Evolutionary conservation across 2,797 vertebrate genomes (phyloP).

Genomic region (Oreortyx pictus): DNA sequence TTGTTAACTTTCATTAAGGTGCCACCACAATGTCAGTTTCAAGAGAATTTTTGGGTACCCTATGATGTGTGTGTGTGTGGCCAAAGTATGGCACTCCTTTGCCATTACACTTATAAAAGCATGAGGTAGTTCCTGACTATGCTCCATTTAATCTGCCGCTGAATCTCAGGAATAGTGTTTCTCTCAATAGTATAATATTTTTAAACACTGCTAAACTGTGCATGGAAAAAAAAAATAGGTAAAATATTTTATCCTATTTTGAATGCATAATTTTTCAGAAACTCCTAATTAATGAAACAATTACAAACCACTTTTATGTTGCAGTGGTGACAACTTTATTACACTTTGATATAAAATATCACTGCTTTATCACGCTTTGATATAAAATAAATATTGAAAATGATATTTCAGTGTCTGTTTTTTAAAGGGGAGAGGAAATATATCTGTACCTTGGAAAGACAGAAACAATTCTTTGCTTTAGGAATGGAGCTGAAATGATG

Average conservation of each 20-base stretch:
- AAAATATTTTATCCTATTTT: background rate
- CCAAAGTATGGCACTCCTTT: background rate
- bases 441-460: background rate
- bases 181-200: background rate
- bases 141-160: background rate
- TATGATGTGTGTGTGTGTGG: background rate
- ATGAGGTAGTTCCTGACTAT: background rate
- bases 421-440: background rate
- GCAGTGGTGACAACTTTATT: background rate
- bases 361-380: background rate
- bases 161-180: background rate
- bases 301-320: background rate
- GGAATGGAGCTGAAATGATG: background rate
- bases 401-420: background rate
- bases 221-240: background rate
- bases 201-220: background rate
- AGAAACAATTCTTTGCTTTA: background rate
- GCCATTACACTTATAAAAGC: background rate
- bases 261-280: background rate
- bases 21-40: background rate
- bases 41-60: background rate
- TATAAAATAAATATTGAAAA: background rate
- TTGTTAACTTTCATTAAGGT: background rate
- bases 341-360: background rate
- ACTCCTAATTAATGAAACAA: background rate